Percentiles rank a stretch among this genome's conserved stretches.
These are phyloP conservation scores for Agrotis ipsilon DNA, from an alignment of 2,888 invertebrate genomes.

Conservation along the genomic window DNA sequence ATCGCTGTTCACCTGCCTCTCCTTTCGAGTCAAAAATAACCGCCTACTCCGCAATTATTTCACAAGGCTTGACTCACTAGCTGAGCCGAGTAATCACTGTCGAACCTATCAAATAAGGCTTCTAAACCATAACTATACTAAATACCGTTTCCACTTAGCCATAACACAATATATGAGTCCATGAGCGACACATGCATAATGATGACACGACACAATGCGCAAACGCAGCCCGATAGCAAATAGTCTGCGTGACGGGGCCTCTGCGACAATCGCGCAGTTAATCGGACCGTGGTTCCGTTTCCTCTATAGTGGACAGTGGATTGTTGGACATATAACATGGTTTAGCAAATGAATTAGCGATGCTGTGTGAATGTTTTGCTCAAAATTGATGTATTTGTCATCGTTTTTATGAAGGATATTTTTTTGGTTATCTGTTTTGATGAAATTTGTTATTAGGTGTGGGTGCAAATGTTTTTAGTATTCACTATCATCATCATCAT, in stretches of 20 bases:
- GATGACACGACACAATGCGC: conserved; percentile 65
- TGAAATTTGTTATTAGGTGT: too few relatives aligned
- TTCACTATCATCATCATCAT: background rate
- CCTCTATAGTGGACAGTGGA: conserved; percentile 70
- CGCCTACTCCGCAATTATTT: background rate
- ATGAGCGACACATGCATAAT: conserved; percentile 46
- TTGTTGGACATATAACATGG: conserved; percentile 50
- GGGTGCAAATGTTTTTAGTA: background rate
- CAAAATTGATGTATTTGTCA: conserved; percentile 10
- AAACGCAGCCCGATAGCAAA: conserved; percentile 71
- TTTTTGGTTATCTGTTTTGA: background rate
- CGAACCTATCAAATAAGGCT: conserved; percentile 18
- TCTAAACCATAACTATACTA: conserved; percentile 25
- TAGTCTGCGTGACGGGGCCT: conserved; percentile 67
- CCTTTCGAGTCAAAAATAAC: background rate
- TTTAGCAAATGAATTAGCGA: conserved; percentile 68
- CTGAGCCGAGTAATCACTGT: background rate
- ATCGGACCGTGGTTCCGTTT: conserved; percentile 86
- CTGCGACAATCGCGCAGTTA: conserved; percentile 77
- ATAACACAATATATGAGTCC: conserved; percentile 42
- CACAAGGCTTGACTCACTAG: background rate
- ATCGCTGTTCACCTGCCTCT: too few relatives aligned
- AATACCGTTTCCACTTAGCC: conserved; percentile 44
- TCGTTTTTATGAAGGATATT: background rate
- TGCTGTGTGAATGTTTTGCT: conserved; percentile 68